Evolutionary conservation across 2,113 vertebrate species (phyloP).

Genomic region (Electrona antarctica): DNA sequence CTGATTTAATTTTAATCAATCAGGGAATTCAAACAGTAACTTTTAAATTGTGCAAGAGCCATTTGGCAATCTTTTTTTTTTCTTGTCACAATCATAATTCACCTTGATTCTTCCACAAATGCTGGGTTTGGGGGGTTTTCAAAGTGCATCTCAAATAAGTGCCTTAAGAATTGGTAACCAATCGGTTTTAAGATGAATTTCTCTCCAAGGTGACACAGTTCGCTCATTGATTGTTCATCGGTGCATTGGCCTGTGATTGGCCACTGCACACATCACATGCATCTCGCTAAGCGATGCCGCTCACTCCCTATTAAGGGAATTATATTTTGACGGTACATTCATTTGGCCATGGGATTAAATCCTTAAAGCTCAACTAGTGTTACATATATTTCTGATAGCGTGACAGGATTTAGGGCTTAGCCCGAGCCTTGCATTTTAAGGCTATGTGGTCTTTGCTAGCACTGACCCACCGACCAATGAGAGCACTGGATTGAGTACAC

Average conservation of each 20-base stretch:
- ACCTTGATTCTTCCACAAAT: conserved; percentile 23
- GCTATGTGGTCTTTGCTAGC: neutral
- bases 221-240: neutral
- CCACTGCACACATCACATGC: neutral
- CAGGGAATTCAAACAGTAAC: conserved; percentile 28
- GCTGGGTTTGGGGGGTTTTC: conserved; percentile 30
- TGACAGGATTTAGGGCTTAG: conserved; percentile 23
- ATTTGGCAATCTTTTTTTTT: conserved; percentile 32
- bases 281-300: neutral
- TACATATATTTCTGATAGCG: conserved; percentile 14
- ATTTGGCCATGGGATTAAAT: conserved; percentile 43
- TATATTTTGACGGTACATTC: conserved; percentile 34
- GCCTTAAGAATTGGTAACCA: conserved; percentile 32
- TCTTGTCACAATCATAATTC: conserved; percentile 13
- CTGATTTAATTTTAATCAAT: conserved; percentile 12
- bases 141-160: conserved; percentile 71
- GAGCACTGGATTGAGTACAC: conserved; percentile 45
- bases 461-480: conserved; percentile 59
- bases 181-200: neutral
- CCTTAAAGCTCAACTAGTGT: conserved; percentile 42
- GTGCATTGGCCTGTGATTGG: conserved; percentile 8
- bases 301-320: conserved; percentile 5
- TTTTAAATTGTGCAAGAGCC: conserved; percentile 44
- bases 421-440: conserved; percentile 16
- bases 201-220: conserved; percentile 5